phyloP scores from a whole-genome alignment of 2,797 vertebrate genomes.

The Clamator glandarius region DNA sequence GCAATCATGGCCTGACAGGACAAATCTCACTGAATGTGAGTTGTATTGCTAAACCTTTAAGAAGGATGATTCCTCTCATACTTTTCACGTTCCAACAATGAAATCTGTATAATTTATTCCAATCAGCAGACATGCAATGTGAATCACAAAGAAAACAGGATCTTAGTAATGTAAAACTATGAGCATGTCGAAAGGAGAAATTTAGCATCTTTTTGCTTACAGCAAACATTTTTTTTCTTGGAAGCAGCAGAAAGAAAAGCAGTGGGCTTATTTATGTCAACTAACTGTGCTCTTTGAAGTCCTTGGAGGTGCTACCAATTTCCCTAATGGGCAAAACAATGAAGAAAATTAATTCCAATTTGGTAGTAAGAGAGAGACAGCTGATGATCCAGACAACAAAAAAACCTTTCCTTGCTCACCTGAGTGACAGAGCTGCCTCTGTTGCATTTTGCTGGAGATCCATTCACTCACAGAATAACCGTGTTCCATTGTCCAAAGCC shows the following conservation, averaged over 20 bases:
- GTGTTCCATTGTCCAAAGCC: not conserved
- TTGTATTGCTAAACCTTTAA: slow-evolving; percentile 25
- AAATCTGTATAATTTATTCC: slow-evolving; percentile 33
- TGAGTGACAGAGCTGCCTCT: rapidly evolving
- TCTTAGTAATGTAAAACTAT: not conserved
- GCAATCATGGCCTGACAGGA: slow-evolving; percentile 3
- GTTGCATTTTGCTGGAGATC: not conserved
- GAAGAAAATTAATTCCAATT: not conserved
- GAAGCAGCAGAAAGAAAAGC: not conserved
- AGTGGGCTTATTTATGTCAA: not conserved
- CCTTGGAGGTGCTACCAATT: not conserved
- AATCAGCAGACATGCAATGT: not conserved
- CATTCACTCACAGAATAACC: not conserved
- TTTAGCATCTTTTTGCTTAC: not conserved
- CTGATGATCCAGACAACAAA: not conserved
- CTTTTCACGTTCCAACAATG: not conserved
- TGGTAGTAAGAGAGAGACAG: not conserved
- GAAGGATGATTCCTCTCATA: slow-evolving; percentile 51
- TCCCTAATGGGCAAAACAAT: not conserved
- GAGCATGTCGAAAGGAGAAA: not conserved
- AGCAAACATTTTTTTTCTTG: slow-evolving; percentile 3
- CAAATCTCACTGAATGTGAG: not conserved
- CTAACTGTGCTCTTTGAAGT: not conserved
- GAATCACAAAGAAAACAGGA: slow-evolving; percentile 36
- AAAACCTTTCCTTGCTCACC: not conserved